Conservation (phyloP, 2,888 invertebrate species). For the Trypoxylon attenuatum region DNA sequence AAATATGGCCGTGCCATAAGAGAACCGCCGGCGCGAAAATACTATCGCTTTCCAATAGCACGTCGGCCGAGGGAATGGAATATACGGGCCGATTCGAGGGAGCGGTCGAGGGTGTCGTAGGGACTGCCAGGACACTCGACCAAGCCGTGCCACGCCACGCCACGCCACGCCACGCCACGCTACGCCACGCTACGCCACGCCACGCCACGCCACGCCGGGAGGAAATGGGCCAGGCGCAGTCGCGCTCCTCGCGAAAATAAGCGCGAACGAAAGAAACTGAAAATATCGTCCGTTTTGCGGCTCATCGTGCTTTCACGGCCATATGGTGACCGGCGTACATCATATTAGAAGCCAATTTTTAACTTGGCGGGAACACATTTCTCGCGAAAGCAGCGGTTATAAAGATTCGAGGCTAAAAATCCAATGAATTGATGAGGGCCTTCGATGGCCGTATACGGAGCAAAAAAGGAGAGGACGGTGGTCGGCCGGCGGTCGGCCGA, state of each 20-base stretch:
- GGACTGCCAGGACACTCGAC: slow-evolving; percentile 5
- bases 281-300: slow-evolving; percentile 62
- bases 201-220: no score
- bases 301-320: slow-evolving; percentile 60
- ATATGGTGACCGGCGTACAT: slow-evolving; percentile 68
- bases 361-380: slow-evolving; percentile 64
- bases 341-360: slow-evolving; percentile 71
- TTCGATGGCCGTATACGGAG: slow-evolving; percentile 40
- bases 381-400: slow-evolving; percentile 54
- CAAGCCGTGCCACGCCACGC: slow-evolving; percentile 23
- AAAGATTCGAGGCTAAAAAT: slow-evolving; percentile 56
- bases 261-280: slow-evolving; percentile 27
- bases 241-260: no score
- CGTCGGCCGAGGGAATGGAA: slow-evolving; percentile 38
- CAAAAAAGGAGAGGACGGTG: slow-evolving; percentile 38
- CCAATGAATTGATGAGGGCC: slow-evolving; percentile 56
- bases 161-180: no score
- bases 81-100: slow-evolving; percentile 25
- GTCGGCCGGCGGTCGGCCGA: background rate
- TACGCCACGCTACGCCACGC: no score
- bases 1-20: slow-evolving; percentile 60
- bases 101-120: slow-evolving; percentile 4
- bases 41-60: slow-evolving; percentile 69
- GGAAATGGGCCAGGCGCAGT: background rate
- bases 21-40: slow-evolving; percentile 63